phyloP scores from a whole-genome alignment of 1,140 invertebrate species.

The Nasonia longicornis region DNA sequence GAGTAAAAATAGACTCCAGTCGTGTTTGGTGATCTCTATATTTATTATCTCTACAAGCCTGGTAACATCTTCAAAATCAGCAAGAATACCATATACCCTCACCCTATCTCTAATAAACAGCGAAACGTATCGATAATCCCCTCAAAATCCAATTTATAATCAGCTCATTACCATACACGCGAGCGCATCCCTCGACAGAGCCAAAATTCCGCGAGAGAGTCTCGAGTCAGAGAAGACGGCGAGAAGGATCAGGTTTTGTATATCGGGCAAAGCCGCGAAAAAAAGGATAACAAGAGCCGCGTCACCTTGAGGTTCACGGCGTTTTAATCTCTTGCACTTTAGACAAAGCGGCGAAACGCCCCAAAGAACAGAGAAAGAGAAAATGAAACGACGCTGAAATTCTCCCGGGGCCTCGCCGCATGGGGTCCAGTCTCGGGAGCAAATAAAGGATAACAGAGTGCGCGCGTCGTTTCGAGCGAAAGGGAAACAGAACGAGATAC shows the following conservation, averaged over 20 bases:
- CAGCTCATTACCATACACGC: constrained; percentile 14
- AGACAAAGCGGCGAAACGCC: constrained; percentile 31
- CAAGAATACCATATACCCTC: neutral
- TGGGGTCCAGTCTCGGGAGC: constrained; percentile 25
- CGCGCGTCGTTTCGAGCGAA: neutral
- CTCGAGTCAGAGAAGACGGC: neutral
- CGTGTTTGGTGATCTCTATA: neutral
- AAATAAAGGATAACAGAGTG: constrained; percentile 3
- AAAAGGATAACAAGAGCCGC: neutral
- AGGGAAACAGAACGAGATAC: neutral
- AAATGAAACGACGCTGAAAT: neutral
- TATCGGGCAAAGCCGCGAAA: neutral
- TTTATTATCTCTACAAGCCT: too few species aligned
- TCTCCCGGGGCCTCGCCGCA: constrained; percentile 12
- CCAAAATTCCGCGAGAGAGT: neutral
- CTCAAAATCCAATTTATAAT: constrained; percentile 5
- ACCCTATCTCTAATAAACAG: neutral
- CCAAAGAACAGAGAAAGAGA: neutral
- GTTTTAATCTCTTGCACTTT: constrained; percentile 38
- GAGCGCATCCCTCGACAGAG: neutral
- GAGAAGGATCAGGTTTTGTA: constrained; percentile 27
- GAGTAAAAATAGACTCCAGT: neutral
- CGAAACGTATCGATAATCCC: neutral
- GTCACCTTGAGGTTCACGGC: constrained; percentile 1
- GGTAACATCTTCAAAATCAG: neutral